Evolutionary conservation across 2,113 vertebrate species (phyloP).

Genomic region (Notarius lentiginosus): DNA sequence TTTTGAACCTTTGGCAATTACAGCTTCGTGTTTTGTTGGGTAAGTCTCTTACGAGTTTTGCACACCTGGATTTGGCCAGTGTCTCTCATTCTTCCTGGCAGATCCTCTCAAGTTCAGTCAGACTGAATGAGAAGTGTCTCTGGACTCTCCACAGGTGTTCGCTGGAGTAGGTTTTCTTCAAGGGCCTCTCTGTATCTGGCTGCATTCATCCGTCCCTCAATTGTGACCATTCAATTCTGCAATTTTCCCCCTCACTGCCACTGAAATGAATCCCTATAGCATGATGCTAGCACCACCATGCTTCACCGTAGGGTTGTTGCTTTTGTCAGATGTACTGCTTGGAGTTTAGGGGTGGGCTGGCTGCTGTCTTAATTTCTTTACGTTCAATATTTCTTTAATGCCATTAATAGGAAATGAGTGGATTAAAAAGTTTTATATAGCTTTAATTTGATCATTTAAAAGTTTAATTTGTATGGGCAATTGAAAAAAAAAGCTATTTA

Average conservation of each 20-base stretch:
- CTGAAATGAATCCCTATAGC: background rate
- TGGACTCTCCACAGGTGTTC: background rate
- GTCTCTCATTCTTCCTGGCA: background rate
- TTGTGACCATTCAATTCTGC: background rate
- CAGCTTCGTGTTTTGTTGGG: background rate
- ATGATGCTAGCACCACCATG: background rate
- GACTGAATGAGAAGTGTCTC: background rate
- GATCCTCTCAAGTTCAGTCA: background rate
- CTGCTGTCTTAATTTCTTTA: background rate
- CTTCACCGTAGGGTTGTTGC: background rate
- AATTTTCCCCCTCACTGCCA: background rate
- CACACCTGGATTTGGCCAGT: background rate
- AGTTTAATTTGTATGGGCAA: too few species aligned
- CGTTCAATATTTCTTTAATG: background rate
- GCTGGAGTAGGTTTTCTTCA: background rate
- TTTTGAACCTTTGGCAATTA: background rate
- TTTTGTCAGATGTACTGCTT: background rate
- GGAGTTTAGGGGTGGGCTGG: background rate
- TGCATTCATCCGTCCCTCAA: background rate
- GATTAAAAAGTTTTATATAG: too few species aligned
- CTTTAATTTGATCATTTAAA: too few species aligned
- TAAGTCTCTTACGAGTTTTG: background rate
- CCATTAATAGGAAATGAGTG: background rate
- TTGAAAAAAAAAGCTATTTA: too few species aligned
- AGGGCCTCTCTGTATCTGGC: background rate